Evolutionary conservation across 2,888 invertebrate genomes (phyloP).

Genomic region (Prenolepis imparis): DNA sequence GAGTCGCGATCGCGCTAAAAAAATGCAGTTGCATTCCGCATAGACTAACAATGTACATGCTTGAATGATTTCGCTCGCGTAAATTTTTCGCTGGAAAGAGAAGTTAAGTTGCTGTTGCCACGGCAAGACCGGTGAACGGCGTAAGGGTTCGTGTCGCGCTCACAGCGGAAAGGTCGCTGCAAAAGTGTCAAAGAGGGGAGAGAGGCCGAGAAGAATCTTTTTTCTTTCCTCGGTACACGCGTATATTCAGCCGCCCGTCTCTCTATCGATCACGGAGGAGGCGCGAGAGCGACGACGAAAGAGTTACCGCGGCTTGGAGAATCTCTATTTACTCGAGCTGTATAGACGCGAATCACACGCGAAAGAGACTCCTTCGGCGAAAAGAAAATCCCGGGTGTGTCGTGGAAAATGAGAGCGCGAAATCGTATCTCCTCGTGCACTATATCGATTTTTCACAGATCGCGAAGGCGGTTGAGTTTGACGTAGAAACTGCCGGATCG

Average conservation of each 20-base stretch:
- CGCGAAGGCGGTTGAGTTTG: background rate
- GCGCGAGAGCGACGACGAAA: constrained; percentile 38
- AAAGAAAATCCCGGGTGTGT: constrained; percentile 16
- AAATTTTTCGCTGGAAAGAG: constrained; percentile 75
- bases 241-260: constrained; percentile 20
- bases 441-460: background rate
- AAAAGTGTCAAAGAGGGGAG: constrained; percentile 24
- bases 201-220: constrained; percentile 43
- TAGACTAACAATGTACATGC: constrained; percentile 79
- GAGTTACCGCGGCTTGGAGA: constrained; percentile 12
- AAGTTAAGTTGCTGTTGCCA: constrained; percentile 44
- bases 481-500: background rate
- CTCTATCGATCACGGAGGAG: constrained; percentile 58
- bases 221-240: background rate
- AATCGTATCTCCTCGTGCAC: background rate
- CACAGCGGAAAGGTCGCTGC: constrained; percentile 62
- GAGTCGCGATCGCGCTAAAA: constrained; percentile 14
- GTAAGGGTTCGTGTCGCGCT: constrained; percentile 64
- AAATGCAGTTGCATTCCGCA: constrained; percentile 65
- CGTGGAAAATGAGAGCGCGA: background rate
- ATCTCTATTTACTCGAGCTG: constrained; percentile 26
- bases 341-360: constrained; percentile 5
- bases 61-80: constrained; percentile 75
- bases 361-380: background rate
- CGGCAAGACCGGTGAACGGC: constrained; percentile 67